Conservation (phyloP, 2,797 vertebrate genomes). For the Bryconaethiops microstoma region DNA sequence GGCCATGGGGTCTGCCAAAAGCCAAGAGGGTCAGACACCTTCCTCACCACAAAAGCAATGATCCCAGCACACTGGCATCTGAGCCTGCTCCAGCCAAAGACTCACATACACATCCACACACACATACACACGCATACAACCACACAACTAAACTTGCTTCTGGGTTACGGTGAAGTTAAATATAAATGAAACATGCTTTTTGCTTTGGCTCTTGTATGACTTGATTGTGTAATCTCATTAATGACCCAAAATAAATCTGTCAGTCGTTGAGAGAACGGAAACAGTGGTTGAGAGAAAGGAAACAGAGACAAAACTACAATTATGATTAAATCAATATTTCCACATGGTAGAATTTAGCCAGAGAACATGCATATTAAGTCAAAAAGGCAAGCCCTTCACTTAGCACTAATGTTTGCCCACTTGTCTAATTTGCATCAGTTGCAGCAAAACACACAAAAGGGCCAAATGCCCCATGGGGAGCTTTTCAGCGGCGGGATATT, state of each 20-base stretch:
- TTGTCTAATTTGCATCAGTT: conserved; percentile 63
- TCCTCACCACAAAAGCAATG: conserved; percentile 59
- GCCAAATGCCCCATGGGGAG: conserved; percentile 50
- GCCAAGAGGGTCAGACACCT: conserved; percentile 66
- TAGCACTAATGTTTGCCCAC: conserved; percentile 53
- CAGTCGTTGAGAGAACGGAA: background rate
- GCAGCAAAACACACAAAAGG: conserved; percentile 62
- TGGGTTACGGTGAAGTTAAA: background rate
- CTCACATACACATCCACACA: conserved; percentile 28
- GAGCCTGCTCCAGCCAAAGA: conserved; percentile 35
- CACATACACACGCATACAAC: conserved; percentile 19
- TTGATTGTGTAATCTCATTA: background rate
- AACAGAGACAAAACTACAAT: conserved; percentile 42
- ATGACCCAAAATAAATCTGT: background rate
- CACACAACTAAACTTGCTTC: background rate
- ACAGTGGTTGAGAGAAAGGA: background rate
- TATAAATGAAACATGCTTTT: too few relatives aligned
- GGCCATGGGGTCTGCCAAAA: conserved; percentile 64
- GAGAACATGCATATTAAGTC: conserved; percentile 26
- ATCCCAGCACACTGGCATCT: conserved; percentile 55
- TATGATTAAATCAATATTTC: conserved; percentile 48
- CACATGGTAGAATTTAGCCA: conserved; percentile 53
- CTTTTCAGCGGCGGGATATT: conserved; percentile 45
- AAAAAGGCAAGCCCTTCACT: conserved; percentile 32
- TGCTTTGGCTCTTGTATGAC: background rate